Evolutionary conservation across 2,113 vertebrate genomes (phyloP), one percentile per base, ranked within the genome.

Genomic region (Chaetura pelagica): DNA sequence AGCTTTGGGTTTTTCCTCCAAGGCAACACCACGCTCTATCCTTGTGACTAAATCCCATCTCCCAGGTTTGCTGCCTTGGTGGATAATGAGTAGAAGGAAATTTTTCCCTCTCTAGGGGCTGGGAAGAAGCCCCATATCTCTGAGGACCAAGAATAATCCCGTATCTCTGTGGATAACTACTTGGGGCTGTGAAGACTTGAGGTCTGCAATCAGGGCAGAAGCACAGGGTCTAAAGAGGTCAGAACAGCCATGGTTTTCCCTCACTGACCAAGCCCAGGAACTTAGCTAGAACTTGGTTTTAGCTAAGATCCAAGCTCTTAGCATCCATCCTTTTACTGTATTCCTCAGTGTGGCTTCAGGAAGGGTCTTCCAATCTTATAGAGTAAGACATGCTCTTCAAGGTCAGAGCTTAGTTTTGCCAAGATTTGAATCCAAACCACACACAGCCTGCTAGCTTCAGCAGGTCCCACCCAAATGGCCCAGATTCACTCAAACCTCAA

Each of bases 381-480:
- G 66, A 63, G 19, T n/a, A 84, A 67, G 86, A 74, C 0, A 0
- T 22, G 49, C 35, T 95, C 81, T 29, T 83, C 63, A 73, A 67
- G 42, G 38, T 59, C 0, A 0, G 52, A 84, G 68, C 32, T 90
- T 4, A 20, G 48, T 40, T 93, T 79, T 84, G 68, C 85, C 92
- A 87, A 16, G 73, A 55, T 68, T 49, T 75, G 80, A 76, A 71
- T 96, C 93, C 94, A 97, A 94, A 92, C 92, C 90, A 92, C 86
- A 92, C 57, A 82, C n/a, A 79, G 77, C 23, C 58, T 57, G 35
- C 71, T 61, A 68, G 64, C 54, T 84, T 75, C 83, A 57, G 52
- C 20, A 49, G 11, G 76, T 92, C 80, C 90, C 92, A 94, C 92
- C 90, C 94, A 96, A 86, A 96, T 58, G 94, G 92, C 85, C 83